Evolutionary conservation across 2,113 vertebrate genomes (phyloP), one percentile per base, ranked within the genome.

Genomic region (Centrocercus urophasianus): DNA sequence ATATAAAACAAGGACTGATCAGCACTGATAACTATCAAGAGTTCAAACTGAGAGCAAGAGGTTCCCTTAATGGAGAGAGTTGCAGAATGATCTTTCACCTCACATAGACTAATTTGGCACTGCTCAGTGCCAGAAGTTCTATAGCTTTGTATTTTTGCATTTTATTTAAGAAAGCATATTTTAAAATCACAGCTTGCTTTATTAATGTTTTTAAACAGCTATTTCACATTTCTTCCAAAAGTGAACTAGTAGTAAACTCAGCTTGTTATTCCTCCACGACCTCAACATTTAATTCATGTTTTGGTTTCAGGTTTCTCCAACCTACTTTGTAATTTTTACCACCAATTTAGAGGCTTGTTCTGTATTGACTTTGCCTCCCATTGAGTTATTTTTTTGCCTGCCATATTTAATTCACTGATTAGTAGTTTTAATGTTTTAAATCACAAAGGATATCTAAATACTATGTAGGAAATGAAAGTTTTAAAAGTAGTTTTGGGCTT

Each of bases 321-420:
- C 25, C 56, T 50, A 66, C 84, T 85, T 60, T 67, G 59, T 70
- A 93, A 94, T 77, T 96, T 94, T 92, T 91, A 85, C 89, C 78
- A 80, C 67, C 63, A 85, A 38, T 93, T 79, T 90, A 36, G 89
- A 92, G 40, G 45, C 89, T 94, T 87, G 16, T 70, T 83, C 80
- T 88, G 1, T 95, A 86, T 93, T 96, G 88, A 92, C 63, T 95
- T 93, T 95, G 91, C 91, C 91, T 95, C 95, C 93, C 91, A 91
- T 64, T 64, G 86, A 93, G 93, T 78, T 83, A 38, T 57, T 91
- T 87, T 78, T 92, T 76, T 92, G 77, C 75, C 80, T 89, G 82
- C 78, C 60, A 25, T 79, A 91, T 91, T 95, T 85, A 96, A 93
- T 89, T 48, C 69, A 78, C 87, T 92, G 89, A 96, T 96, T 91